Evolutionary conservation across 2,113 vertebrate species (phyloP).

Genomic region (Eira barbara): DNA sequence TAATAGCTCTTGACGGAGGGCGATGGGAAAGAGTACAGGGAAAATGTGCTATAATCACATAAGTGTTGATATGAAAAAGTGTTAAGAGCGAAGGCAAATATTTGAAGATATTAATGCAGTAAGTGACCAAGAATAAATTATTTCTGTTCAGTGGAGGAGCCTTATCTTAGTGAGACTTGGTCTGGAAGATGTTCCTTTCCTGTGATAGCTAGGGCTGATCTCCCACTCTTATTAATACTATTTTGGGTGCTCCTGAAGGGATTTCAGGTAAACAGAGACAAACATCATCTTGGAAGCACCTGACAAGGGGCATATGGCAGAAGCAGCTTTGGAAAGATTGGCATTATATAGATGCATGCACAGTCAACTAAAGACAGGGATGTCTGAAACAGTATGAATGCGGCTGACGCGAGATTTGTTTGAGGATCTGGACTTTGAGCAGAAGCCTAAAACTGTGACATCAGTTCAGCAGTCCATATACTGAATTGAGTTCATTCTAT

Average conservation of each 20-base stretch:
- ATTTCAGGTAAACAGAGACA: not conserved
- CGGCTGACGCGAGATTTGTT: not conserved
- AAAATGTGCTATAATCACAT: not conserved
- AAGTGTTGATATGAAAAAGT: not conserved
- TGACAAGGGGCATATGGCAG: not conserved
- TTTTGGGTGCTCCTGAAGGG: not conserved
- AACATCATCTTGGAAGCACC: not conserved
- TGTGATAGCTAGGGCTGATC: not conserved
- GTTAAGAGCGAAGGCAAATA: not conserved
- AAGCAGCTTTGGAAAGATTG: not conserved
- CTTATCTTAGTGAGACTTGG: not conserved
- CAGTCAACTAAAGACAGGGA: not conserved
- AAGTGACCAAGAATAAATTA: conserved; percentile 14
- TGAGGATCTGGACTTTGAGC: not conserved
- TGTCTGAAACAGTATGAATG: not conserved
- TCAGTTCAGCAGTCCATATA: not conserved
- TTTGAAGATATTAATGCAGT: conserved; percentile 1
- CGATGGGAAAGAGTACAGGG: not conserved
- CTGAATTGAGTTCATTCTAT: not conserved
- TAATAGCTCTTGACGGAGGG: not conserved
- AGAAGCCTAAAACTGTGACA: not conserved
- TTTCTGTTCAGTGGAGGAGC: not conserved
- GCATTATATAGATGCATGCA: not conserved
- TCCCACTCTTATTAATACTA: not conserved
- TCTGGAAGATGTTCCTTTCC: not conserved